Base-by-base conservation (phyloP, 2,113 vertebrate genomes). In the Zosterops hypoxanthus region DNA sequence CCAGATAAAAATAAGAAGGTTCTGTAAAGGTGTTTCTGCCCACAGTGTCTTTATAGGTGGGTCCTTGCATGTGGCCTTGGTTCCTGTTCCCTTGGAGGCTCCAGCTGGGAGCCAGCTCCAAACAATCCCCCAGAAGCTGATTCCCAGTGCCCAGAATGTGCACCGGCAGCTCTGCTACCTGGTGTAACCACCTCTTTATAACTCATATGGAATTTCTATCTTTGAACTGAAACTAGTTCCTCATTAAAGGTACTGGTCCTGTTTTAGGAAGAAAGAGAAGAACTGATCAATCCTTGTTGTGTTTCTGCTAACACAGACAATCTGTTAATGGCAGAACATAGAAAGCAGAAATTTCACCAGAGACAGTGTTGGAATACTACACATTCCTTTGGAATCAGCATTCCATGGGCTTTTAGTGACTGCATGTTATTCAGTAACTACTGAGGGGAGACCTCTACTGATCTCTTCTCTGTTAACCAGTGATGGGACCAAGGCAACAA, bases 21-120 rank as follows among this genome's bases (percentile, higher is more conserved):
- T 79, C 41, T 94, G 7, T 77, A 29, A 71, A 72, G 15, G 20
- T 65, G 3, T 36, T 9, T 65, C 34, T 53, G 24, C 21, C 82
- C 36, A 18, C 8, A 14, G 2, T 29, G 7, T 18, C 42, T 53
- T n/a, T 46, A 16, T 1, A 12, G 3, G 25, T 36, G 8, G 2
- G 7, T 73, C 29, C 12, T 81, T 60, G 44, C 36, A 9, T 9
- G 9, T 3, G 6, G 9, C 20, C 22, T 88, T 50, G 25, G 28
- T 63, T 92, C 36, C 36, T 23, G 36, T 24, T 91, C 33, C 14
- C 20, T 86, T 1, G 3, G 36, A 8, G 1, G 3, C 19, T 86
- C 36, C 42, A 49, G 16, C 46, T 69, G 29, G 26, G 25, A 57
- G 11, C 18, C 42, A 69, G 42, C 25, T 65, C 41, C 1, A 0